Percentiles rank a stretch among this genome's conserved stretches.
Evolutionary conservation across 1,140 invertebrate genomes (phyloP).

Genomic region (Thaumatotibia leucotreta): DNA sequence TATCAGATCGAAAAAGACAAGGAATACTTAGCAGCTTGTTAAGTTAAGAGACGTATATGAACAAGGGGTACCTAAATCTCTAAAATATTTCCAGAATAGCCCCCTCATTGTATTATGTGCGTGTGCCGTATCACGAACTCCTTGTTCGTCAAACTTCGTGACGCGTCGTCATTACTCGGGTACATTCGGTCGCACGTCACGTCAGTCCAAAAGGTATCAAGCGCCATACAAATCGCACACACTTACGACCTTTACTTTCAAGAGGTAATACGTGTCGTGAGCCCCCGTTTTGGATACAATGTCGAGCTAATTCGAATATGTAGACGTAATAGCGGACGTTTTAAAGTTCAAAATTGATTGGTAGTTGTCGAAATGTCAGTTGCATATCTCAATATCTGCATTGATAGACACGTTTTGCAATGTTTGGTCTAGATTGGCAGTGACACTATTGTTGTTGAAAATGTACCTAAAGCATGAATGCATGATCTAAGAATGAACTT

Average conservation of each 20-base stretch:
- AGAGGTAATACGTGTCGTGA: background rate
- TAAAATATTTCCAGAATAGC: background rate
- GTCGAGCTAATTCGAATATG: background rate
- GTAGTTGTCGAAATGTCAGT: background rate
- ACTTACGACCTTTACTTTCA: background rate
- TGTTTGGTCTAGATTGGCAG: background rate
- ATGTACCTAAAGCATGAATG: no score
- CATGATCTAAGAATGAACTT: no score
- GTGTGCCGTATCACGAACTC: constrained; percentile 9
- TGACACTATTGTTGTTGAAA: background rate
- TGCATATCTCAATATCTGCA: constrained; percentile 9
- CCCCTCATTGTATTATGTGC: constrained; percentile 1
- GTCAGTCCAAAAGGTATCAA: background rate
- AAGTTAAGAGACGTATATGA: no score
- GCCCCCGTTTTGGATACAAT: background rate
- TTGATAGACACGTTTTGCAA: background rate
- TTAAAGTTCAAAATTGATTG: background rate
- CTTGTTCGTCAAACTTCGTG: constrained; percentile 11
- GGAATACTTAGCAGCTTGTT: no score
- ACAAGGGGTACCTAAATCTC: no score
- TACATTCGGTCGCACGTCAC: background rate
- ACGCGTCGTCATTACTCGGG: constrained; percentile 6
- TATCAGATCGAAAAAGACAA: no score
- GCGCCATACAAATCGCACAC: background rate
- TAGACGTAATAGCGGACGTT: background rate